Percentiles rank a stretch among this genome's conserved stretches.
phyloP scores from a whole-genome alignment of 2,888 invertebrate genomes.

The Aporophyla nigra region DNA sequence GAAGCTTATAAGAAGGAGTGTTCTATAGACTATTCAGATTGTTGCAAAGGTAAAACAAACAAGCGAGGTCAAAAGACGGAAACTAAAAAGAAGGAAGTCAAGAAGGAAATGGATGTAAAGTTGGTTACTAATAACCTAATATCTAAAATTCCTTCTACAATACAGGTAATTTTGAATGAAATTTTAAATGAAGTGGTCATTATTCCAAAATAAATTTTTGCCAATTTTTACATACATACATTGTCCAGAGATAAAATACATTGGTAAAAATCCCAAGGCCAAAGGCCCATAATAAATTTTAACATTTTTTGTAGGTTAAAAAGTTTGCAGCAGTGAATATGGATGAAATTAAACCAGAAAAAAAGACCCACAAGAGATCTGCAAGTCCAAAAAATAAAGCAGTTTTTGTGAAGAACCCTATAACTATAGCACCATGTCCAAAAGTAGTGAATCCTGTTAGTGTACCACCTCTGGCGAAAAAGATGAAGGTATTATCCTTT shows the following conservation, averaged over 20 bases:
- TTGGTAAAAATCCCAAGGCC: not conserved
- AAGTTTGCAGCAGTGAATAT: constrained; percentile 86
- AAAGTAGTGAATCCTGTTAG: constrained; percentile 70
- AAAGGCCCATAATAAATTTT: not conserved
- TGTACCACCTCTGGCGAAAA: constrained; percentile 76
- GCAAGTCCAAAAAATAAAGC: constrained; percentile 81
- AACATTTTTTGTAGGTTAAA: constrained; percentile 79
- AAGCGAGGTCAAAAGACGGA: constrained; percentile 73
- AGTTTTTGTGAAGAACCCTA: constrained; percentile 77
- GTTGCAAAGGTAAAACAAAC: constrained; percentile 80
- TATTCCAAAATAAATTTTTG: not conserved
- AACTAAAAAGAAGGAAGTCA: constrained; percentile 74
- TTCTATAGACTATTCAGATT: constrained; percentile 81
- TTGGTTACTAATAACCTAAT: constrained; percentile 68
- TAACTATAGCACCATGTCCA: constrained; percentile 71
- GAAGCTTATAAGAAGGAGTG: constrained; percentile 81
- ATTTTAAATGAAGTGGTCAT: not conserved
- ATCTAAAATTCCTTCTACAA: constrained; percentile 83
- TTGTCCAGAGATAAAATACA: not conserved
- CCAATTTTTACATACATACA: not conserved
- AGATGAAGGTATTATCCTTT: constrained; percentile 79
- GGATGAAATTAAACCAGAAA: constrained; percentile 79
- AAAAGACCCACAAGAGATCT: constrained; percentile 81
- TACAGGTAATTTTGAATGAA: constrained; percentile 77
- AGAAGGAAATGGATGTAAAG: constrained; percentile 66